Base-by-base conservation (phyloP, 2,888 invertebrate species). In the Leptogaster cylindrica region DNA sequence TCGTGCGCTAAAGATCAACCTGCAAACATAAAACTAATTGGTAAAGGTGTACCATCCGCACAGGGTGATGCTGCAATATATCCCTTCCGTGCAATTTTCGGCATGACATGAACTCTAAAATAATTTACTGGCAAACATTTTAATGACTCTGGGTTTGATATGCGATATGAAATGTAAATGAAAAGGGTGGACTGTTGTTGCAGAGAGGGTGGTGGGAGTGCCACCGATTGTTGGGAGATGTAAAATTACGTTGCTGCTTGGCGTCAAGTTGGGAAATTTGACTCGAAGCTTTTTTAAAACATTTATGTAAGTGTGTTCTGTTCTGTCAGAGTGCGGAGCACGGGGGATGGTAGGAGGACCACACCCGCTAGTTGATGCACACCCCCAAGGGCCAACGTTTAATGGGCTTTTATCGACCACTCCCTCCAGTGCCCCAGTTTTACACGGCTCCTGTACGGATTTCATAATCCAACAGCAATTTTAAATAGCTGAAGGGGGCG, bases 351-450 rank as follows among this genome's bases (percentile, higher is more conserved):
- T 52, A 52, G 52, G 20, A 31, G 33, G 31, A 52, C 51, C 51
- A 51, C 52, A 52, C 52, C 52, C 52, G 52, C 10, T 4, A 16
- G 18, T n/a, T 18, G 33, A 33, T 33, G 31, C 28, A 52, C 52
- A 31, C 52, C 52, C 52, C n/a, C 33, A 16, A 23, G 46, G 46
- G 23, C 46, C 33, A 52, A 33, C 52, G 52, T 16, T 52, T 52
- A 31, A 52, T 52, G 31, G 33, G 52, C 52, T 52, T 52, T 52
- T 31, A 52, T 52, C 31, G 52, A 52, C 52, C 52, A 52, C 52
- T 52, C 52, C 52, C 28, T 28, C 51, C 12, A 44, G 3, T 8
- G 20, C 44, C 2, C 44, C 44, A 20, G n/a, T n/a, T 12, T 18
- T 14, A 5, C 44, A 20, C 25, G 23, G n/a, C 51, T 25, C 51